A percentile compares a stretch with the other conserved stretches of the same genome.
Evolutionary conservation across 2,797 vertebrate species (phyloP).

Genomic region (Macrochelys suwanniensis): DNA sequence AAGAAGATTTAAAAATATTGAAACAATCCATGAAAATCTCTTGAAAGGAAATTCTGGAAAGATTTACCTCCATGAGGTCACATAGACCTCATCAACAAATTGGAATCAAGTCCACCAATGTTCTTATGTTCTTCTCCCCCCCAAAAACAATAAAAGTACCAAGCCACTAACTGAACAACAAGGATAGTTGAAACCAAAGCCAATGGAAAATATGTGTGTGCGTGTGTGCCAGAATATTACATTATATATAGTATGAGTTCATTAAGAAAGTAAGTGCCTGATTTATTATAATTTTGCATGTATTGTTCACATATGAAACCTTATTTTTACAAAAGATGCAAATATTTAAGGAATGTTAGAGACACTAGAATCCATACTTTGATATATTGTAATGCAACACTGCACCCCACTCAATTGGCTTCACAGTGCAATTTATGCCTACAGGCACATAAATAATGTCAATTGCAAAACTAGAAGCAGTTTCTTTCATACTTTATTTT

Average conservation of each 20-base stretch:
- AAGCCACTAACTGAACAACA: neutral
- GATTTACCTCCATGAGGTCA: accelerated
- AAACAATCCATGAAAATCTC: neutral
- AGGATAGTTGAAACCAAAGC: neutral
- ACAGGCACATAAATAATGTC: slow-evolving; percentile 40
- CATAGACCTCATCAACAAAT: accelerated
- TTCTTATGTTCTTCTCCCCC: neutral
- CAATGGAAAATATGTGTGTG: neutral
- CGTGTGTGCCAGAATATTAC: slow-evolving; percentile 38
- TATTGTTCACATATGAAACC: neutral
- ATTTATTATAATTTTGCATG: neutral
- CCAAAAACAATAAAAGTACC: neutral
- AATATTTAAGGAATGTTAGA: slow-evolving; percentile 24
- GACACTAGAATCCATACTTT: neutral
- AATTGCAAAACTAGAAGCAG: slow-evolving; percentile 62
- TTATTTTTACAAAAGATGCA: slow-evolving; percentile 43
- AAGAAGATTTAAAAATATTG: neutral
- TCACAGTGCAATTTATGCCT: slow-evolving; percentile 7
- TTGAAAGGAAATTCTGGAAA: neutral
- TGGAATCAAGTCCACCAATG: neutral
- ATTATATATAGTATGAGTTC: slow-evolving; percentile 38
- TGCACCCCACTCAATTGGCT: slow-evolving; percentile 7
- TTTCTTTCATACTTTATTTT: slow-evolving; percentile 84
- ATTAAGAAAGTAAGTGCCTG: slow-evolving; percentile 46
- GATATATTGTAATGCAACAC: slow-evolving; percentile 26